phyloP scores from a whole-genome alignment of 2,797 vertebrate genomes.

The Pseudochirops corinnae region DNA sequence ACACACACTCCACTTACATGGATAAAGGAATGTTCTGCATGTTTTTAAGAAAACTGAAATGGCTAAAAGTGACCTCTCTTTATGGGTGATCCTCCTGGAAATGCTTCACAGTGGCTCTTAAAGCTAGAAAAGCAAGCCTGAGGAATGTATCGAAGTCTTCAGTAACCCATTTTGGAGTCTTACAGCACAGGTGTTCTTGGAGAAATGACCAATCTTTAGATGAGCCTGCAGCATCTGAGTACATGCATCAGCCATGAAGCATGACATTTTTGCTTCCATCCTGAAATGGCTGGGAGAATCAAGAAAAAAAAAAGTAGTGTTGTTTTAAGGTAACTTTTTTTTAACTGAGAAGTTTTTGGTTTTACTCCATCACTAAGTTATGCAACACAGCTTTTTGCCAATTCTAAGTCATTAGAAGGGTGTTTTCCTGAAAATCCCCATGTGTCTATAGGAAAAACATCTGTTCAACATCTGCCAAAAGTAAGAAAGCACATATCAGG shows the following conservation, averaged over 20 bases:
- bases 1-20: background rate
- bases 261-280: background rate
- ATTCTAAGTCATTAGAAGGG: conserved; percentile 79
- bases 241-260: background rate
- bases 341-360: conserved; percentile 66
- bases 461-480: conserved; percentile 85
- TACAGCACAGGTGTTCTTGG: background rate
- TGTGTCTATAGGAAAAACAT: conserved; percentile 82
- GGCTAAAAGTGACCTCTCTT: background rate
- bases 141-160: background rate
- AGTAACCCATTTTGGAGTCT: background rate
- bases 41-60: background rate
- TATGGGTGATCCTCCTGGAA: background rate
- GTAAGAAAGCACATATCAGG: conserved; percentile 61
- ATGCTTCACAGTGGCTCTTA: background rate
- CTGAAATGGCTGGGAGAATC: conserved; percentile 1
- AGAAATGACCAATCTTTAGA: background rate
- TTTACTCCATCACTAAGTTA: conserved; percentile 73
- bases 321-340: conserved; percentile 60
- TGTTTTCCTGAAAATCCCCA: conserved; percentile 77
- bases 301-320: conserved; percentile 41
- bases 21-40: background rate
- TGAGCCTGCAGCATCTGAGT: background rate
- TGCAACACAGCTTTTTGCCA: conserved; percentile 73
- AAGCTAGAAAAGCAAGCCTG: background rate